Percentiles rank a stretch among this genome's conserved stretches.
phyloP scores from a whole-genome alignment of 2,888 invertebrate species.

The Spialia ferax region DNA sequence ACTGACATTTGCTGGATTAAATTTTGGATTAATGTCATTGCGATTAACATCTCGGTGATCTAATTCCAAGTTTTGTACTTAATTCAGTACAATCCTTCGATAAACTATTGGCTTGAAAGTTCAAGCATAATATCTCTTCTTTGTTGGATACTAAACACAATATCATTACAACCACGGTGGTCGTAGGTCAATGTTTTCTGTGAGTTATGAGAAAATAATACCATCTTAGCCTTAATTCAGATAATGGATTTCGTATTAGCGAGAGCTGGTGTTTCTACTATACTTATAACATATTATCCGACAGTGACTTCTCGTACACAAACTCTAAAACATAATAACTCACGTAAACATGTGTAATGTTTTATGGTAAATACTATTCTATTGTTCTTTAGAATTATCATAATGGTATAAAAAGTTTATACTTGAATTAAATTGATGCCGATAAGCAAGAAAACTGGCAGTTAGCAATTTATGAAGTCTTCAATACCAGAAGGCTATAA shows the following conservation, averaged over 20 bases:
- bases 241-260: slow-evolving; percentile 34
- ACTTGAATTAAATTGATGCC: neutral
- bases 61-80: slow-evolving; percentile 39
- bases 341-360: too few species aligned
- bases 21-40: slow-evolving; percentile 60
- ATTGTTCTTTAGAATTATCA: too few species aligned
- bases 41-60: slow-evolving; percentile 37
- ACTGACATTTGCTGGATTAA: slow-evolving; percentile 72
- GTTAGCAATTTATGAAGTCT: slow-evolving; percentile 11
- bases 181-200: slow-evolving; percentile 17
- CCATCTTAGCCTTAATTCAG: slow-evolving; percentile 37
- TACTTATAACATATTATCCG: too few species aligned
- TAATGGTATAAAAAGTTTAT: neutral
- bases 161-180: slow-evolving; percentile 22
- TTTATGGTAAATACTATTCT: too few species aligned
- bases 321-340: too few species aligned
- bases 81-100: slow-evolving; percentile 24
- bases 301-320: too few species aligned
- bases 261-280: slow-evolving; percentile 21
- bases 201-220: slow-evolving; percentile 37
- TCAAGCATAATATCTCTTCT: slow-evolving; percentile 4
- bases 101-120: slow-evolving; percentile 6
- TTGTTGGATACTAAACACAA: neutral
- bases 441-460: neutral
- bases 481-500: neutral